Evolutionary conservation across 2,888 invertebrate species (phyloP).

Genomic region (Notodonta ziczac): DNA sequence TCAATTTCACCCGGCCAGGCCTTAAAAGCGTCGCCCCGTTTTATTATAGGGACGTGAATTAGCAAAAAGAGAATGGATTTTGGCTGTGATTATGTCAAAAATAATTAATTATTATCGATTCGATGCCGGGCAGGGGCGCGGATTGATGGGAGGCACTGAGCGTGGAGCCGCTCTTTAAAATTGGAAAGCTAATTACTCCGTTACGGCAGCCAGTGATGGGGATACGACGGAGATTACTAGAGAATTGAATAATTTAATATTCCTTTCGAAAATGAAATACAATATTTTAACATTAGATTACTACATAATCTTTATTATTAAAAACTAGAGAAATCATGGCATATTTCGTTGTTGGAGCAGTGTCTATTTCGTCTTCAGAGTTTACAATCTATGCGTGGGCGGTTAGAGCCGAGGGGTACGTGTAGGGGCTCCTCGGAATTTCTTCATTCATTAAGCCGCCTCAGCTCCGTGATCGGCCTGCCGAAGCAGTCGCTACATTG

Average conservation of each 20-base stretch:
- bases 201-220: constrained; percentile 56
- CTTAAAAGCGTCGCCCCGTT: constrained; percentile 79
- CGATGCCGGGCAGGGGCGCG: constrained; percentile 70
- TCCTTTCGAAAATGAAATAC: too few species aligned
- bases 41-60: constrained; percentile 87
- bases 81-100: constrained; percentile 88
- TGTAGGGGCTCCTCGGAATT: constrained; percentile 68
- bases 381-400: constrained; percentile 68
- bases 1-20: constrained; percentile 76
- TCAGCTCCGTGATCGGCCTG: constrained; percentile 73
- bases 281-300: too few species aligned
- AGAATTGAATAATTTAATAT: constrained; percentile 43
- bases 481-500: constrained; percentile 64
- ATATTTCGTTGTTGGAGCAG: constrained; percentile 12
- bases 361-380: constrained; percentile 45
- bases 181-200: constrained; percentile 79
- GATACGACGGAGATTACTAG: constrained; percentile 61
- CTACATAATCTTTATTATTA: too few species aligned
- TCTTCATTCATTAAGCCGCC: constrained; percentile 81
- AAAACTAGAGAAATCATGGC: too few species aligned
- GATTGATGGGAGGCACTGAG: constrained; percentile 71
- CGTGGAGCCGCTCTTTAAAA: constrained; percentile 74
- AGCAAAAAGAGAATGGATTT: constrained; percentile 88
- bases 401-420: constrained; percentile 54
- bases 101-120: constrained; percentile 90